These are phyloP conservation scores for Drosophila setifemur DNA, from an alignment of 1,140 invertebrate genomes.

Conservation along the genomic window DNA sequence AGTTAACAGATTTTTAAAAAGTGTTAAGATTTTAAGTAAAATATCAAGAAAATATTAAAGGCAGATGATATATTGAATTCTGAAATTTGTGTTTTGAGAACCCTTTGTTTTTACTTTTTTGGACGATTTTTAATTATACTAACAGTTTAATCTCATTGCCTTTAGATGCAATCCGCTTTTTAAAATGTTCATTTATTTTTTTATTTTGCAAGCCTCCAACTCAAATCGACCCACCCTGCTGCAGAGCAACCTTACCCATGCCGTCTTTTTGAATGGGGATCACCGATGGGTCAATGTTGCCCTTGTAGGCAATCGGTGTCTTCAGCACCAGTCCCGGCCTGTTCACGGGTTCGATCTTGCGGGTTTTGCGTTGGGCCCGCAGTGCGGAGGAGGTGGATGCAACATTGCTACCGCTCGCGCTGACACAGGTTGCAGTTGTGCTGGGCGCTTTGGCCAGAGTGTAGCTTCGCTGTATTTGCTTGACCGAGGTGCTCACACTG, in stretches of 20 bases:
- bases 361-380: slow-evolving; percentile 78
- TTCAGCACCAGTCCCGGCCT: slow-evolving; percentile 90
- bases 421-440: not conserved
- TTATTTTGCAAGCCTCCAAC: too few relatives aligned
- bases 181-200: too few relatives aligned
- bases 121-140: too few relatives aligned
- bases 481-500: slow-evolving; percentile 11
- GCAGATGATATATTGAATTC: too few relatives aligned
- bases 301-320: slow-evolving; percentile 91
- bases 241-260: slow-evolving; percentile 86
- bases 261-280: slow-evolving; percentile 92
- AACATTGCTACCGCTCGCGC: slow-evolving; percentile 8
- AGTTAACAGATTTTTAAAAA: too few relatives aligned
- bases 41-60: too few relatives aligned
- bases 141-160: too few relatives aligned
- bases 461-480: slow-evolving; percentile 76
- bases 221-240: slow-evolving; percentile 20
- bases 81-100: too few relatives aligned
- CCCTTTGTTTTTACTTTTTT: too few relatives aligned
- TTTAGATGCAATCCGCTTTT: too few relatives aligned
- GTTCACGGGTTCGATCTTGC: slow-evolving; percentile 89
- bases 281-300: slow-evolving; percentile 89
- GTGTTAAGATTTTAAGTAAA: too few relatives aligned
- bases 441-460: slow-evolving; percentile 19
- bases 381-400: slow-evolving; percentile 25